Evolutionary conservation across 2,113 vertebrate genomes (phyloP).

Genomic region (Machaerirhynchus nigripectus): DNA sequence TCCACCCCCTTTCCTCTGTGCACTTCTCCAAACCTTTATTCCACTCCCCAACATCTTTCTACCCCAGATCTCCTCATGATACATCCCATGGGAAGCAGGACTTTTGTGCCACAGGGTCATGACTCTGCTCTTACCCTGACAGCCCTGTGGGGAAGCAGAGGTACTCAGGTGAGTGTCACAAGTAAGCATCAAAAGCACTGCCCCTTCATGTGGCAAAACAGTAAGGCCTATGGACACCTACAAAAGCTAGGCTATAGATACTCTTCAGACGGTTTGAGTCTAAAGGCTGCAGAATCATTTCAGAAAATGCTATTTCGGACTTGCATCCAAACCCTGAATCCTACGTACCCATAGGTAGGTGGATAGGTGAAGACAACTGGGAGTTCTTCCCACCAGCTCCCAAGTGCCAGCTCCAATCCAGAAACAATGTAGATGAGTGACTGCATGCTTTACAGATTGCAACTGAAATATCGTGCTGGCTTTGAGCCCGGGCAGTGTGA

Average conservation of each 20-base stretch:
- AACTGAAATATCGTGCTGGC: slow-evolving; percentile 20
- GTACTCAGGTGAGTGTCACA: neutral
- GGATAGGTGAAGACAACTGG: slow-evolving; percentile 51
- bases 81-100: neutral
- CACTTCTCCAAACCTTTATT: neutral
- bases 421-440: slow-evolving; percentile 37
- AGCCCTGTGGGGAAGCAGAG: neutral
- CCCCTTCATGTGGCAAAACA: neutral
- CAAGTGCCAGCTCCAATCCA: slow-evolving; percentile 23
- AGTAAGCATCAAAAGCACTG: neutral
- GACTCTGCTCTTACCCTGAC: neutral
- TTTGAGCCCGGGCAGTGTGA: neutral
- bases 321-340: slow-evolving; percentile 16
- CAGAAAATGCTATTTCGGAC: neutral
- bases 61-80: neutral
- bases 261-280: neutral
- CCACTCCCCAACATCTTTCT: neutral
- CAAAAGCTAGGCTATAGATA: neutral
- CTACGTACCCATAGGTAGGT: slow-evolving; percentile 2
- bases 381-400: slow-evolving; percentile 40
- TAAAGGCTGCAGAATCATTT: neutral
- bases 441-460: slow-evolving; percentile 28
- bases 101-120: neutral
- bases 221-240: neutral
- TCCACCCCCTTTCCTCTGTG: neutral